These are phyloP conservation scores for Limulus polyphemus DNA, from an alignment of 2,888 invertebrate species.

Conservation along the genomic window DNA sequence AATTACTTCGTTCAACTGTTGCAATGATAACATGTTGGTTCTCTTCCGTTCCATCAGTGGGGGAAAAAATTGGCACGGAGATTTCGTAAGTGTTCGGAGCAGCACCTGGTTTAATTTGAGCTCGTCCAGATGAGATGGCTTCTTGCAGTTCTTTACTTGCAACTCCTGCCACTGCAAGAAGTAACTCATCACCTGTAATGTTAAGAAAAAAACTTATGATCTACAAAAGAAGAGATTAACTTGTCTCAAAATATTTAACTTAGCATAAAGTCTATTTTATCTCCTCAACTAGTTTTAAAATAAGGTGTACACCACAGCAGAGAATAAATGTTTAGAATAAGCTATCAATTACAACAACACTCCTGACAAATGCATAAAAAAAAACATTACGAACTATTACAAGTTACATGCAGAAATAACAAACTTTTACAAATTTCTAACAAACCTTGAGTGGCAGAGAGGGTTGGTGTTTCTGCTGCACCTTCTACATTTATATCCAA, in stretches of 20 bases:
- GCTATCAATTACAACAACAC: too few species aligned
- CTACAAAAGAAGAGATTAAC: too few species aligned
- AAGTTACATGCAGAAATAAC: too few species aligned
- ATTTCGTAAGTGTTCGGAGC: constrained; percentile 15
- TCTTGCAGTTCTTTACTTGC: constrained; percentile 13
- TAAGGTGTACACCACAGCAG: too few species aligned
- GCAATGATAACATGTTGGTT: neutral
- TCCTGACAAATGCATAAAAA: too few species aligned
- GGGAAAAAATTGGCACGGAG: constrained; percentile 6
- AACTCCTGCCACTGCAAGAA: constrained; percentile 19
- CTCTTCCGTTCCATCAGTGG: neutral
- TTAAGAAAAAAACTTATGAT: too few species aligned
- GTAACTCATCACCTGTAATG: constrained; percentile 12
- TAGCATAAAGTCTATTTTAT: too few species aligned
- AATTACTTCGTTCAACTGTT: neutral
- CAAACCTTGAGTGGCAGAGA: neutral
- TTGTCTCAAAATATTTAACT: too few species aligned
- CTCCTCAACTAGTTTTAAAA: too few species aligned
- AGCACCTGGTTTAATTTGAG: constrained; percentile 15
- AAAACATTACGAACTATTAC: too few species aligned
- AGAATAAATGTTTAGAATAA: too few species aligned
- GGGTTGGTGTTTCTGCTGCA: neutral
- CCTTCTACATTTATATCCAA: neutral
- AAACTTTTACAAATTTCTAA: too few species aligned
- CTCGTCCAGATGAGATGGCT: constrained; percentile 13